Evolutionary conservation across 2,113 vertebrate species (phyloP).

Genomic region (Gavialis gangeticus): DNA sequence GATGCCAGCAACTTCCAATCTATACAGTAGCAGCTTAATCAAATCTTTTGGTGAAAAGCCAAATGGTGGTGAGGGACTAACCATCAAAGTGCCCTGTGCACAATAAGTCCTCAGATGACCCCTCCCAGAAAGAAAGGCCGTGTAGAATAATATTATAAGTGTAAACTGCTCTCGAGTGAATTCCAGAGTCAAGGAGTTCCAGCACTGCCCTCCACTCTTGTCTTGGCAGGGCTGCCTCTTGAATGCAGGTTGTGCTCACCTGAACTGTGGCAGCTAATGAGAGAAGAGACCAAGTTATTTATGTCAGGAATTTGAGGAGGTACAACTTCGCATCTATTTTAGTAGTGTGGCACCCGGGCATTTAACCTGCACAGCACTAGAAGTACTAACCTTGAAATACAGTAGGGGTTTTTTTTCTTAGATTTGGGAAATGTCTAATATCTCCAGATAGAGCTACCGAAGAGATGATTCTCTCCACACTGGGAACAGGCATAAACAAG

Average conservation of each 20-base stretch:
- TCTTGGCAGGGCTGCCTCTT: background rate
- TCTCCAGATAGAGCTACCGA: background rate
- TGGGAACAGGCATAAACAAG: background rate
- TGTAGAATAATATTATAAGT: background rate
- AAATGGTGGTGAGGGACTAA: background rate
- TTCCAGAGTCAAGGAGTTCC: background rate
- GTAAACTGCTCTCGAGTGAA: background rate
- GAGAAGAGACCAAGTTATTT: background rate
- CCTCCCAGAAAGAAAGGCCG: too few species aligned
- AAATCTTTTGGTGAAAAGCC: background rate
- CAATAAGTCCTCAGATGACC: too few species aligned
- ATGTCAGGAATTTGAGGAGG: background rate
- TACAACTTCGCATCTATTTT: background rate
- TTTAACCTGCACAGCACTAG: background rate
- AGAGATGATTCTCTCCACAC: background rate
- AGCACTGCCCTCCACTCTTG: background rate
- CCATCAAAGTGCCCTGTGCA: too few species aligned
- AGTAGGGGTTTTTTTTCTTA: background rate
- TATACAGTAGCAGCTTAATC: background rate
- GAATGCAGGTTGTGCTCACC: background rate
- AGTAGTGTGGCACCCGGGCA: background rate
- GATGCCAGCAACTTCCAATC: background rate
- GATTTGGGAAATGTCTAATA: background rate
- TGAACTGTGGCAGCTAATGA: background rate
- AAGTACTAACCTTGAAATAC: background rate